phyloP scores from a whole-genome alignment of 2,888 invertebrate species.

The Drosophila birchii region DNA sequence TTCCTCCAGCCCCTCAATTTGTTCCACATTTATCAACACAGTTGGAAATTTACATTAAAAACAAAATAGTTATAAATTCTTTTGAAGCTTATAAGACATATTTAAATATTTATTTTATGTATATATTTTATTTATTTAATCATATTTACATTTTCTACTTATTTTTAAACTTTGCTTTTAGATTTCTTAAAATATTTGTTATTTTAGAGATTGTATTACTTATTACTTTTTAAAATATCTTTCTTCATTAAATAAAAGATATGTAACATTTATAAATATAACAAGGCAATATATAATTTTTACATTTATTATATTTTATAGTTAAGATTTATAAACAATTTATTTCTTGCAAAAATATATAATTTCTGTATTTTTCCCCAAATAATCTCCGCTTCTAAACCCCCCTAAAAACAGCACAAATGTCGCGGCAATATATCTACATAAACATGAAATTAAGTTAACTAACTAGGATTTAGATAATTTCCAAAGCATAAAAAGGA shows the following conservation, averaged over 20 bases:
- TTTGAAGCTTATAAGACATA: no score
- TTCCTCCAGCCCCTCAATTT: slow-evolving; percentile 4
- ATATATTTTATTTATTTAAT: background rate
- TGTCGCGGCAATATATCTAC: no score
- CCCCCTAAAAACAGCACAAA: no score
- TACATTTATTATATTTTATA: no score
- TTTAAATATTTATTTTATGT: background rate
- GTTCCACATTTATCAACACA: slow-evolving; percentile 9
- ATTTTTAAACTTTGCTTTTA: background rate
- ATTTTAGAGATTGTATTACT: background rate
- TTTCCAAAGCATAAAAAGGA: background rate
- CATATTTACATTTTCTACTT: background rate
- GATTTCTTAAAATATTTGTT: no score
- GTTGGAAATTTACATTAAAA: background rate
- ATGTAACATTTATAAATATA: background rate
- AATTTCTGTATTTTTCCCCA: no score
- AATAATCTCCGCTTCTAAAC: no score
- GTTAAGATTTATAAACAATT: background rate
- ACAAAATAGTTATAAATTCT: background rate
- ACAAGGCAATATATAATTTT: background rate
- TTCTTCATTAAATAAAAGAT: background rate
- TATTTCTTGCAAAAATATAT: no score
- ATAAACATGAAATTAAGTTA: no score
- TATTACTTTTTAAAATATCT: background rate
- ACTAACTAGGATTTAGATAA: background rate